Base-by-base conservation (phyloP, 2,888 invertebrate genomes). In the Phyllotreta striolata region DNA sequence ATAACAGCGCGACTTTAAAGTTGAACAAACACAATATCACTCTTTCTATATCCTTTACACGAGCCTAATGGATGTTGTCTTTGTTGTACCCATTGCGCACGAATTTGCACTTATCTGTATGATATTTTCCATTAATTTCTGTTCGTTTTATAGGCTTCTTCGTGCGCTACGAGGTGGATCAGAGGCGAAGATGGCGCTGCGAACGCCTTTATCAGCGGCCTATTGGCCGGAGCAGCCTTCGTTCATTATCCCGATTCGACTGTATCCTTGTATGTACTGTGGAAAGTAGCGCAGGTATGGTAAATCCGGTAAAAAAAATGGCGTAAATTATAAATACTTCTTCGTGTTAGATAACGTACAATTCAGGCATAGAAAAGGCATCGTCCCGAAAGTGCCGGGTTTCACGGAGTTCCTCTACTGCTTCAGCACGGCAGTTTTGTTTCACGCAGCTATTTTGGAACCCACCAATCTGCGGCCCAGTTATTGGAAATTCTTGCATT, bases 401-500 rank as follows among this genome's bases (percentile, higher is more conserved):
- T 92, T 91, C 70, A 88, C 87, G 59, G 83, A 89, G 51, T 82
- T 91, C 62, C 81, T 93, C 37, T 93, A 93, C 78, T 88, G 91
- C 68, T 82, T 91, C 66, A 90, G 91, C 70, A 93, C 93, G 3
- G 90, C 91, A 8, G 82, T 90, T 66, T 84, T 93, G 40, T 92
- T 93, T 78, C 92, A 92, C 80, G 88, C 88, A 5, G 92, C 90
- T 57, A 86, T 92, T 40, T 74, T 93, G 64, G 94, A 95, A 78
- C 92, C 93, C 0, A 89, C 89, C 63, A 89, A 89, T 75, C 79
- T 95, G 67, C 84, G 93, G 68, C 85, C 88, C n/a, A 92, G 91
- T 60, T 95, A 95, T 80, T 92, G 90, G 87, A 91, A 89, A 77
- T 94, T 94, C 80, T 82, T 95, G 44, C 85, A 87, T 68, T 85